Percentiles rank a stretch among this genome's conserved stretches.
phyloP scores from a whole-genome alignment of 2,888 invertebrate species.

The Tholera decimalis region DNA sequence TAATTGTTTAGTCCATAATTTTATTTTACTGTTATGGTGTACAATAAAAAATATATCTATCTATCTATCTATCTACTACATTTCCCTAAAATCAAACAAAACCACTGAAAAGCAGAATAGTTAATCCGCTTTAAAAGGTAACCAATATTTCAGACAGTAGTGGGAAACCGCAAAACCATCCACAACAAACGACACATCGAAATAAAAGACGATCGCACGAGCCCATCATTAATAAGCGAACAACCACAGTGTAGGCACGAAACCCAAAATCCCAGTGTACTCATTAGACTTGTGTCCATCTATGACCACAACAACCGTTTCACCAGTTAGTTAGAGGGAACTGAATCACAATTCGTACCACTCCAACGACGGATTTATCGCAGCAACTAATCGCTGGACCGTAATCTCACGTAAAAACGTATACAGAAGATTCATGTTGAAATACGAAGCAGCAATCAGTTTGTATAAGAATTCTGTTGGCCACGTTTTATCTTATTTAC shows the following conservation, averaged over 20 bases:
- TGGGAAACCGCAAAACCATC: not conserved
- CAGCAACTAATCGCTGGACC: conserved; percentile 63
- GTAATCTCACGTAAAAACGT: conserved; percentile 18
- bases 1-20: too few species aligned
- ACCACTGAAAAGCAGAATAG: not conserved
- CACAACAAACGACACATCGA: conserved; percentile 33
- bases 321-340: conserved; percentile 65
- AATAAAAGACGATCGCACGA: conserved; percentile 48
- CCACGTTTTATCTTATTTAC: too few species aligned
- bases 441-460: too few species aligned
- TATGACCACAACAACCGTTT: conserved; percentile 62
- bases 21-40: too few species aligned
- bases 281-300: conserved; percentile 64
- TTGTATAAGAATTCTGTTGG: too few species aligned
- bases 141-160: not conserved
- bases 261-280: conserved; percentile 47
- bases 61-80: too few species aligned
- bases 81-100: not conserved
- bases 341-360: conserved; percentile 71
- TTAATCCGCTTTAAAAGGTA: not conserved
- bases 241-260: conserved; percentile 49
- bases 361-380: conserved; percentile 69
- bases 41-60: too few species aligned
- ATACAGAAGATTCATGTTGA: conserved; percentile 40
- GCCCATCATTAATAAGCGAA: conserved; percentile 47